Percentiles rank a stretch among this genome's conserved stretches.
Conservation (phyloP, 2,797 vertebrate species). For the Pangasius djambal region DNA sequence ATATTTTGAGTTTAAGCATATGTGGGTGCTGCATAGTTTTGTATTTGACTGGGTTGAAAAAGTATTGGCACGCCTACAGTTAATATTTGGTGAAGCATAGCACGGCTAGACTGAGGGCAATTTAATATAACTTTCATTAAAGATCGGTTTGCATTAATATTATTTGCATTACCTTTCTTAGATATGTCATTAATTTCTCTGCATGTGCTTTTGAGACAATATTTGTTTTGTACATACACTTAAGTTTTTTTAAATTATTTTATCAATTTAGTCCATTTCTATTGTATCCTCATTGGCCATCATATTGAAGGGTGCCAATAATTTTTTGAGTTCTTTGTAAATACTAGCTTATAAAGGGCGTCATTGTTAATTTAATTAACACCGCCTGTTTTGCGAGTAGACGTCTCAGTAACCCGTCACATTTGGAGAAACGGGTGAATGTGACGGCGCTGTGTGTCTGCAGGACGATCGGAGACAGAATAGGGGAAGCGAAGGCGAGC, state of each 20-base stretch:
- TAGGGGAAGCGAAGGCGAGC: conserved; percentile 95
- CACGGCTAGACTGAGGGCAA: too few species aligned
- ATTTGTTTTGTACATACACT: neutral
- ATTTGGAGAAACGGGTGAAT: neutral
- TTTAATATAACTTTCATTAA: neutral
- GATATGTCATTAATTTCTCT: too few species aligned
- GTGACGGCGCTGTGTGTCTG: neutral
- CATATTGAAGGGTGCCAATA: neutral
- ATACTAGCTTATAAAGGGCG: neutral
- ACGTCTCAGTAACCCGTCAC: neutral
- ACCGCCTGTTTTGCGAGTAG: neutral
- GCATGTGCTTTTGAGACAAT: neutral
- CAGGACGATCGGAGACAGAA: conserved; percentile 93
- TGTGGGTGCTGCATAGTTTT: neutral
- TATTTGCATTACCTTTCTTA: neutral
- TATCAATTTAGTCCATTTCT: neutral
- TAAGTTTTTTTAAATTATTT: neutral
- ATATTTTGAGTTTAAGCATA: too few species aligned
- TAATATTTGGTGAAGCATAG: neutral
- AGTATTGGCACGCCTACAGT: neutral
- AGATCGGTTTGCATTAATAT: too few species aligned
- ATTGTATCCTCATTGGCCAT: neutral
- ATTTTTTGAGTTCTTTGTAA: neutral
- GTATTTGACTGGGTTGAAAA: neutral
- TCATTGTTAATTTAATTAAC: neutral